A percentile compares a stretch with the other conserved stretches of the same genome.
phyloP scores from a whole-genome alignment of 2,888 invertebrate genomes.

The Idaea biselata region DNA sequence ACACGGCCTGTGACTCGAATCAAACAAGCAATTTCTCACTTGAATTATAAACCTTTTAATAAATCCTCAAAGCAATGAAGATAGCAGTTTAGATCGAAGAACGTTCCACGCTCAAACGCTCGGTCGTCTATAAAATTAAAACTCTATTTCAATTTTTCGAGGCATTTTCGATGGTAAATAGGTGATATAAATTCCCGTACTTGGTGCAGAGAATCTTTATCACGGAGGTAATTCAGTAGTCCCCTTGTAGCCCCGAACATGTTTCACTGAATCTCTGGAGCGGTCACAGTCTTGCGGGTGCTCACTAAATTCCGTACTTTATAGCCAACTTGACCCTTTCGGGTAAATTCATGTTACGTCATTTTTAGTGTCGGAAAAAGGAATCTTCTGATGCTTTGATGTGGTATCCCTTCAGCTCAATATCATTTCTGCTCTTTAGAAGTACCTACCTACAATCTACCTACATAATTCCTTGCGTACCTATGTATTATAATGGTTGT shows the following conservation, averaged over 20 bases:
- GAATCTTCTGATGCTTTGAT: constrained; percentile 19
- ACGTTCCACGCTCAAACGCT: constrained; percentile 13
- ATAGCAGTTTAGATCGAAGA: constrained; percentile 26
- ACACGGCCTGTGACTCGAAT: constrained; percentile 14
- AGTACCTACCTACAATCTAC: constrained; percentile 13
- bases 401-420: constrained; percentile 1
- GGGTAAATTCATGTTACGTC: constrained; percentile 44
- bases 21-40: constrained; percentile 21
- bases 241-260: constrained; percentile 46
- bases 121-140: constrained; percentile 31
- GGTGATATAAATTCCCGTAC: constrained; percentile 44
- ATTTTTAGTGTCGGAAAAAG: constrained; percentile 35
- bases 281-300: constrained; percentile 43
- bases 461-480: not conserved
- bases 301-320: constrained; percentile 49
- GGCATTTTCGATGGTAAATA: constrained; percentile 37
- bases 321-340: constrained; percentile 41
- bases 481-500: not conserved
- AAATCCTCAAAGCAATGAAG: constrained; percentile 25
- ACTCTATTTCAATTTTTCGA: constrained; percentile 34
- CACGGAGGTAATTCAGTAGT: constrained; percentile 56
- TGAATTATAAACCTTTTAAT: constrained; percentile 30
- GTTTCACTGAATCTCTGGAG: constrained; percentile 53
- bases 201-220: constrained; percentile 44
- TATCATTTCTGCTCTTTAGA: not conserved